Base-by-base conservation (phyloP, 2,888 invertebrate genomes). In the Melieria omissa region DNA sequence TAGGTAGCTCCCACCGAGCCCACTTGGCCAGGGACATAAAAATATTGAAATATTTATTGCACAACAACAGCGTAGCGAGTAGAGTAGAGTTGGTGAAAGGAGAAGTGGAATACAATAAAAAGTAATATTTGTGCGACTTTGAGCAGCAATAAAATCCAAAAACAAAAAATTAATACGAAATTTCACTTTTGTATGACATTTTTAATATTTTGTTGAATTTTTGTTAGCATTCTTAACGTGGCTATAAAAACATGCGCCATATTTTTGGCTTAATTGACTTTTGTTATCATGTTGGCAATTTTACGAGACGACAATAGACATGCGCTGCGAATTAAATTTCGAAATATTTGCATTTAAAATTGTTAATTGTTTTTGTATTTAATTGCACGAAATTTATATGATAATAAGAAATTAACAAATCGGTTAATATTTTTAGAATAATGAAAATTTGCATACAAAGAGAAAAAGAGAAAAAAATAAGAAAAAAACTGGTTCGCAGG, bases 1-100 rank as follows among this genome's bases (percentile, higher is more conserved):
- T 97, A 91, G 93, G 96, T 92, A 75, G 69, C 6, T 29, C 29
- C 1, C 29, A 0, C 29, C 29, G 29, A 29, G 29, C 29, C 29
- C 29, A 29, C 3, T 29, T 52, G 8, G 10, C 0, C 6, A 49
- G 41, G 55, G 64, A 64, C 14, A 61, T 9, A 54, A 55, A 29
- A 44, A 71, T 42, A 12, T 7, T 29, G 12, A 55, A 58, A 58
- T 60, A 52, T 14, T 16, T 10, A 64, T 5, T 49, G 49, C 9
- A 49, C 12, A 49, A 49, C 8, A 49, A 49, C 29, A 29, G 12
- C 2, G 49, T 3, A 10, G 8, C 49, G 9, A 49, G 47, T 2
- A 10, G 9, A 10, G 8, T 49, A 49, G 8, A 3, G 49, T 49
- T 49, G 12, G 49, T 49, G 12, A 49, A 49, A 8, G 12, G 49